Evolutionary conservation across 1,140 invertebrate species (phyloP), one percentile per base, ranked within the genome.

Genomic region (Radopholus similis): DNA sequence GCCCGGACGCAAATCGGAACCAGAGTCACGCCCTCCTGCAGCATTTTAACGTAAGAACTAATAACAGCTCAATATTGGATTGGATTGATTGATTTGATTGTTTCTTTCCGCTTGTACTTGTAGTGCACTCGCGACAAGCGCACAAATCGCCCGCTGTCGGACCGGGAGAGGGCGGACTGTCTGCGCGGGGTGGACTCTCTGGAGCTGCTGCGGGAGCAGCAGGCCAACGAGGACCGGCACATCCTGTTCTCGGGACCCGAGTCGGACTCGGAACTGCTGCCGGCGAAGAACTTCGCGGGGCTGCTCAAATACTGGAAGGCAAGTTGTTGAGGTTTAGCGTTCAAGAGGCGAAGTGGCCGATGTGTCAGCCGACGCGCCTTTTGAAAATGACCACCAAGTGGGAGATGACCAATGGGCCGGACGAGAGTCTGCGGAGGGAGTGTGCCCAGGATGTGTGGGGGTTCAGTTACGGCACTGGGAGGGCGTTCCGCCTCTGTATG

Each of bases 251-350:
- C 15, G 2, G 66, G 64, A n/a, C 56, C 63, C 26, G 65, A 68
- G n/a, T 3, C 13, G 11, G 65, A 67, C 37, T 26, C 65, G 11
- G 64, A 67, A 34, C 26, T 68, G 6, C 47, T 68, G 30, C 66
- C 66, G 2, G 37, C 28, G n/a, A 34, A 18, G 13, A 68, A 32
- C 44, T 69, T 21, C 28, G 47, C 30, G 0, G 64, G 54, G 18
- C 49, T 70, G 13, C 47, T 68, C 28, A 38, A 42, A 28, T 34
- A 68, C 38, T 68, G 40, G 44, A 70, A 68, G 64, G 66, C n/a
- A 26, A 34, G 26, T 40, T 34, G 15, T 51, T 18, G 23, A 62
- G n/a, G 15, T 21, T 32, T 18, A 47, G 34, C 1, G 34, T 59
- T 59, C 21, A 47, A 44, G 53, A 58, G 13, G 32, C 35, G 51